A percentile compares a stretch with the other conserved stretches of the same genome.
Conservation (phyloP, 2,113 vertebrate genomes). For the Cyrtonyx montezumae region DNA sequence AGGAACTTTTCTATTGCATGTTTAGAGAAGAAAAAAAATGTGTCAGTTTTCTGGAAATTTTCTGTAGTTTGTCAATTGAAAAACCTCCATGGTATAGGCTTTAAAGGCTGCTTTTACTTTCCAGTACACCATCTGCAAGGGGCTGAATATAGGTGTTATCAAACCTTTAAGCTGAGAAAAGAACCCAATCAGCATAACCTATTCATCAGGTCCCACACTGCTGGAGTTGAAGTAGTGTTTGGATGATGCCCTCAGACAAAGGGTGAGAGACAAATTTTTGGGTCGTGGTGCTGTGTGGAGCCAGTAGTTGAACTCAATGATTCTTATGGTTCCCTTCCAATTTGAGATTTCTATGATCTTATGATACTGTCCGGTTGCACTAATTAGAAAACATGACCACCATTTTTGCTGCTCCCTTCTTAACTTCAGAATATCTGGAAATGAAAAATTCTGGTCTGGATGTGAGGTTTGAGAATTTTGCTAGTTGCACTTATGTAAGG, state of each 20-base stretch:
- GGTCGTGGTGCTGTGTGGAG: too few relatives aligned
- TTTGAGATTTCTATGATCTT: too few relatives aligned
- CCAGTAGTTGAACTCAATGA: too few relatives aligned
- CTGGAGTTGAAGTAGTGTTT: too few relatives aligned
- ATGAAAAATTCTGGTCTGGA: neutral
- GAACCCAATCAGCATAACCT: neutral
- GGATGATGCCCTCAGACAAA: too few relatives aligned
- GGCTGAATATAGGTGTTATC: neutral
- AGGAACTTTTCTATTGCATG: neutral
- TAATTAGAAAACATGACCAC: neutral
- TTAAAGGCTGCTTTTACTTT: neutral
- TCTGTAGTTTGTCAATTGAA: neutral
- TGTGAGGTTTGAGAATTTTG: neutral
- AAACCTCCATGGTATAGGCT: neutral
- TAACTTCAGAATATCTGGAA: neutral
- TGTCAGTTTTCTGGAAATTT: neutral
- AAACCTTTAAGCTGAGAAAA: neutral
- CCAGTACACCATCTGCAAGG: neutral
- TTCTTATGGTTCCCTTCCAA: too few relatives aligned
- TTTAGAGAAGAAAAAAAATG: neutral
- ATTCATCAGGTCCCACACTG: too few relatives aligned
- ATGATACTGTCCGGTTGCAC: neutral
- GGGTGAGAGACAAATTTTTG: too few relatives aligned
- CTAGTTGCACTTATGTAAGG: neutral
- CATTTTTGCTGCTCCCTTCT: neutral